A percentile compares a stretch with the other conserved stretches of the same genome.
Conservation (phyloP, 2,797 vertebrate species). For the Gobio occitaniae region DNA sequence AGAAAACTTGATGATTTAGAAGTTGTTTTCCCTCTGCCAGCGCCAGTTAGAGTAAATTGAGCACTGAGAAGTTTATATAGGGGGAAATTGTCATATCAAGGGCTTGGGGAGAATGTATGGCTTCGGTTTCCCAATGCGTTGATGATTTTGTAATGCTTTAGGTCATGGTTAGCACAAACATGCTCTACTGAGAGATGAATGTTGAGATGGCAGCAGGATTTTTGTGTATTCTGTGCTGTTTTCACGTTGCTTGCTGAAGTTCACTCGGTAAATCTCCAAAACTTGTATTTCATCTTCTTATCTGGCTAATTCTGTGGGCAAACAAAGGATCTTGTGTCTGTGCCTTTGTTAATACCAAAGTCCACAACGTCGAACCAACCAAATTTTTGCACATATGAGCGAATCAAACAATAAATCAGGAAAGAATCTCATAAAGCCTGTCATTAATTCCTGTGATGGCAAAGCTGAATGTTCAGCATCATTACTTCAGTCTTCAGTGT, state of each 20-base stretch:
- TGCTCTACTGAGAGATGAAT: slow-evolving; percentile 13
- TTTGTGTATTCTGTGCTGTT: slow-evolving; percentile 21
- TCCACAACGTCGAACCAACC: background rate
- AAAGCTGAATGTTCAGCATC: background rate
- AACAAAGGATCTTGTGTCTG: slow-evolving; percentile 28
- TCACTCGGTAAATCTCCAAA: slow-evolving; percentile 23
- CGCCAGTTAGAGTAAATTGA: slow-evolving; percentile 9
- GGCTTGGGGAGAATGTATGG: slow-evolving; percentile 24
- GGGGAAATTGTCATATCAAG: slow-evolving; percentile 24
- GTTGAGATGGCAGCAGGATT: slow-evolving; percentile 27
- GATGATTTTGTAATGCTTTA: slow-evolving; percentile 34
- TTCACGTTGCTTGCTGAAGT: slow-evolving; percentile 10
- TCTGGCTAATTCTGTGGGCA: slow-evolving; percentile 19
- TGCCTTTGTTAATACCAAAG: slow-evolving; percentile 26
- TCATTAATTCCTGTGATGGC: background rate
- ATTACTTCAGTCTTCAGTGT: background rate
- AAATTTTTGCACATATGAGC: background rate
- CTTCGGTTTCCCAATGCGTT: slow-evolving; percentile 8
- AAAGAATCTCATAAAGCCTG: background rate
- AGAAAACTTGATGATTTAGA: slow-evolving; percentile 30
- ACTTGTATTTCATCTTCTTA: slow-evolving; percentile 17
- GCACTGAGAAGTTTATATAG: slow-evolving; percentile 5
- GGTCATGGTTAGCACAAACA: slow-evolving; percentile 33
- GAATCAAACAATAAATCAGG: slow-evolving; percentile 6
- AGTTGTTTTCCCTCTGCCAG: slow-evolving; percentile 40